Evolutionary conservation across 1,140 invertebrate genomes (phyloP).

Genomic region (Eciton burchellii): DNA sequence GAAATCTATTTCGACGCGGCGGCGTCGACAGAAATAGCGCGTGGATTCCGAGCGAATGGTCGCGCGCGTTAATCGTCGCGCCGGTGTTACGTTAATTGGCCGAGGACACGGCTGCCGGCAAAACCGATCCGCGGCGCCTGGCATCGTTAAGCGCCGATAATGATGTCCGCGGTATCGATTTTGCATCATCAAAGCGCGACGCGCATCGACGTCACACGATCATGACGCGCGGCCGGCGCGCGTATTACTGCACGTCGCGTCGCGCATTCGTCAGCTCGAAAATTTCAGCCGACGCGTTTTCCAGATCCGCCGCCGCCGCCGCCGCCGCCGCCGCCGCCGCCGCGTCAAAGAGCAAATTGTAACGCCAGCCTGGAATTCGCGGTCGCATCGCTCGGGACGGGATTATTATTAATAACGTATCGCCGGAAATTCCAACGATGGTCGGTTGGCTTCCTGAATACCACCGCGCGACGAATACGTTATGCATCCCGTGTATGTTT

Average conservation of each 20-base stretch:
- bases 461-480: conserved; percentile 34
- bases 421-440: conserved; percentile 34
- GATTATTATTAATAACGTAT: conserved; percentile 60
- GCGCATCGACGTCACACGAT: conserved; percentile 41
- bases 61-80: conserved; percentile 42
- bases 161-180: conserved; percentile 62
- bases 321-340: not conserved
- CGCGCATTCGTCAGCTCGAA: conserved; percentile 51
- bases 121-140: conserved; percentile 45
- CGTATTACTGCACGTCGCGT: conserved; percentile 53
- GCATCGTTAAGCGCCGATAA: conserved; percentile 54
- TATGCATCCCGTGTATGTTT: conserved; percentile 39
- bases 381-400: conserved; percentile 3
- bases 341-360: conserved; percentile 56
- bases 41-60: conserved; percentile 48
- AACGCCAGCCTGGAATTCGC: conserved; percentile 44
- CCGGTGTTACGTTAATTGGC: conserved; percentile 53
- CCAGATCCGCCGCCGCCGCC: not conserved
- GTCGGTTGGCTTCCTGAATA: conserved; percentile 32
- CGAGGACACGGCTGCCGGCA: conserved; percentile 38
- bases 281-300: conserved; percentile 54
- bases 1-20: conserved; percentile 15
- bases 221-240: conserved; percentile 4
- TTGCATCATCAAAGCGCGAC: conserved; percentile 59
- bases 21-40: conserved; percentile 33